Evolutionary conservation across 2,113 vertebrate genomes (phyloP), one percentile per base, ranked within the genome.

Genomic region (Xyliphius kryptos): DNA sequence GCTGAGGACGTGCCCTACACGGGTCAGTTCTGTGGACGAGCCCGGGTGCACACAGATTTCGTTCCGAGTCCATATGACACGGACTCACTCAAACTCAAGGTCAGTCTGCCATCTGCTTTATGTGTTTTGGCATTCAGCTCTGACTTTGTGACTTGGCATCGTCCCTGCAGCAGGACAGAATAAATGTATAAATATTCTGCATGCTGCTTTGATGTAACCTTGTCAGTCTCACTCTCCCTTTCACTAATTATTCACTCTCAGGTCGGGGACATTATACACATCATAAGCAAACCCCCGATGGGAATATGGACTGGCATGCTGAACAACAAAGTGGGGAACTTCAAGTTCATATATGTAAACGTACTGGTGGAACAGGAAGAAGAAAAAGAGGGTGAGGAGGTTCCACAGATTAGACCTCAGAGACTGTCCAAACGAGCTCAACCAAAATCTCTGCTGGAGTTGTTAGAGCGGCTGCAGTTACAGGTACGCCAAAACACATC

Each of bases 321-420:
- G 10, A 91, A 94, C 80, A 90, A 91, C 77, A 99, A 92, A 79
- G 91, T 98, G 51, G 96, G 96, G 41, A 97, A 90, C 76, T 99
- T 98, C 79, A 99, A 99, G 79, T 99, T 99, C 76, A 96, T 99
- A 80, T 99, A 99, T 0, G 96, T 97, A 13, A 88, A 97, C 50
- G 66, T 93, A 84, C 58, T 88, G 75, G 52, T n/a, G 50, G 78
- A 61, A 85, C 19, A 92, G 76, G 88, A 89, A 17, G 89, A 92
- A 67, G 60, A 69, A 20, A 40, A 64, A 3, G 56, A 58, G 17
- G 56, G 77, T 53, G 88, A 92, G 75, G 90, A 93, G 68, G 56
- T 63, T 5, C 77, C 89, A 26, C 92, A 89, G 75, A 88, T 83
- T 75, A 88, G 88, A 72, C 71, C 79, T 0, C 81, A 82, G 32